A percentile compares a stretch with the other conserved stretches of the same genome.
phyloP scores from a whole-genome alignment of 2,113 vertebrate species.

The Macrotis lagotis region DNA sequence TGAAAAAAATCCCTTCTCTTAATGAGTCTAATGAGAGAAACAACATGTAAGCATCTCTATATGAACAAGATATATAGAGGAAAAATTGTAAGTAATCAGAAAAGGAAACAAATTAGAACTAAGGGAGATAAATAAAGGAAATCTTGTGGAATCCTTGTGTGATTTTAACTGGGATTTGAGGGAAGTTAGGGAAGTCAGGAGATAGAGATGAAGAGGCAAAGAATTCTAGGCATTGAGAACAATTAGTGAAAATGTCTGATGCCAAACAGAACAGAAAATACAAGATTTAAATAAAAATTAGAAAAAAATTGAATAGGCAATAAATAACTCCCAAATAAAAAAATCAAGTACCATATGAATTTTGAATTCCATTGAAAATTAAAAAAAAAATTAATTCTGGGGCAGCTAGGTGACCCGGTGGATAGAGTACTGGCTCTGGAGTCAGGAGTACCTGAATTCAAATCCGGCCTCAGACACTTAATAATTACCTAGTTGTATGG shows the following conservation, averaged over 20 bases:
- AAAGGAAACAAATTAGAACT: background rate
- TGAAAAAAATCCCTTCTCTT: background rate
- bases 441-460: no score
- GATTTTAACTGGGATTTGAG: background rate
- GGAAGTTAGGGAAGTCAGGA: background rate
- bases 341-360: background rate
- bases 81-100: background rate
- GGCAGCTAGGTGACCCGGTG: no score
- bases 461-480: no score
- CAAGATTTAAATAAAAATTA: background rate
- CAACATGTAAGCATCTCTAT: background rate
- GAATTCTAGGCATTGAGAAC: background rate
- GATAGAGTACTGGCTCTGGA: no score
- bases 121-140: background rate
- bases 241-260: background rate
- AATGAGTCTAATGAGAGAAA: background rate
- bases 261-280: background rate
- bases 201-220: background rate
- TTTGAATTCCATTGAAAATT: background rate
- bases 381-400: background rate
- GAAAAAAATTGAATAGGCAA: background rate
- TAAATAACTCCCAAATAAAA: background rate
- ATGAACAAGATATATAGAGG: background rate
- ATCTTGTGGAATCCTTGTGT: background rate
- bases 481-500: no score